phyloP scores from a whole-genome alignment of 2,797 vertebrate species.

The Nasua narica region DNA sequence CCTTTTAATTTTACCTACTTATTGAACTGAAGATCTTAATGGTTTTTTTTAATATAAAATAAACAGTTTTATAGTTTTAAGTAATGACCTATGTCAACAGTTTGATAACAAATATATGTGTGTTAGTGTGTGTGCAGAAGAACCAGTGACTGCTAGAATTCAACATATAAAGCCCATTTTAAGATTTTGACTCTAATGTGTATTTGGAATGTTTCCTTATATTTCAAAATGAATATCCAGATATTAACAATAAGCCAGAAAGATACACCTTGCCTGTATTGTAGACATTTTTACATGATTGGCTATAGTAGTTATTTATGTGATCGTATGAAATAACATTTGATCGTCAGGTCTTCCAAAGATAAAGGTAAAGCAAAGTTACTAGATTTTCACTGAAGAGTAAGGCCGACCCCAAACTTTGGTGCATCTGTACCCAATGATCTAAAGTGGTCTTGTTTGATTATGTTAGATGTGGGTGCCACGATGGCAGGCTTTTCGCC shows the following conservation, averaged over 20 bases:
- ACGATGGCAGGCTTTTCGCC: neutral
- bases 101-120: neutral
- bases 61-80: neutral
- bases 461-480: neutral
- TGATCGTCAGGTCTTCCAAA: neutral
- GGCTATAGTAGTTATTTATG: neutral
- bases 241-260: neutral
- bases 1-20: neutral
- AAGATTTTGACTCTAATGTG: neutral
- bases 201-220: neutral
- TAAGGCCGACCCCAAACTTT: neutral
- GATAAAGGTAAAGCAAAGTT: neutral
- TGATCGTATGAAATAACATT: neutral
- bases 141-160: neutral
- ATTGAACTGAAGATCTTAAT: neutral
- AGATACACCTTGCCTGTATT: neutral
- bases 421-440: neutral
- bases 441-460: neutral
- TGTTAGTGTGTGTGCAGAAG: neutral
- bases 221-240: neutral
- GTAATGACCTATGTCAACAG: neutral
- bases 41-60: neutral
- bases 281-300: neutral
- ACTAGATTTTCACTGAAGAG: neutral
- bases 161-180: neutral